A percentile compares a stretch with the other conserved stretches of the same genome.
These are phyloP conservation scores for Ceyx erithaca DNA, from an alignment of 2,797 vertebrate species.

Conservation along the genomic window DNA sequence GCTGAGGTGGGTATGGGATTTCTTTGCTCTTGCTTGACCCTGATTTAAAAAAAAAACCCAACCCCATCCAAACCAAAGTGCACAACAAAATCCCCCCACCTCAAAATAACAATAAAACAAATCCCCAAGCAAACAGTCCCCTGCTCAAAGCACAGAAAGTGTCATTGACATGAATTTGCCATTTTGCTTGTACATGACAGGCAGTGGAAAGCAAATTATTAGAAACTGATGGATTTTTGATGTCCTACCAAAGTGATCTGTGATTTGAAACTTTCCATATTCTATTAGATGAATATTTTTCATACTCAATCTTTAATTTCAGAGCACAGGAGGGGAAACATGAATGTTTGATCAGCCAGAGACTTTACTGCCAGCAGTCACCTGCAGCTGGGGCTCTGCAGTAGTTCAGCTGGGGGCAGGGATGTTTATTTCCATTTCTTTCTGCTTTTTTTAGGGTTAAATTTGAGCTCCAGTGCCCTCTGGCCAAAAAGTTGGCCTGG, in stretches of 20 bases:
- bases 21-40: slow-evolving; percentile 25
- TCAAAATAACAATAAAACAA: neutral
- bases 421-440: neutral
- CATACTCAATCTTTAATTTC: neutral
- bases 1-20: neutral
- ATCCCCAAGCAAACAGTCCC: neutral
- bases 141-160: neutral
- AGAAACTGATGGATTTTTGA: neutral
- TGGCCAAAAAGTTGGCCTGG: neutral
- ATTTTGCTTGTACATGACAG: neutral
- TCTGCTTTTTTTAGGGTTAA: neutral
- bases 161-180: neutral
- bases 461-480: neutral
- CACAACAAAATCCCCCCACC: neutral
- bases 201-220: neutral
- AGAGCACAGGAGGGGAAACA: neutral
- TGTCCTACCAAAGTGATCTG: neutral
- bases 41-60: neutral
- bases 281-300: neutral
- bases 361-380: neutral
- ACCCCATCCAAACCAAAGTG: neutral
- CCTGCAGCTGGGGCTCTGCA: neutral
- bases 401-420: neutral
- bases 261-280: neutral
- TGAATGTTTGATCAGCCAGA: neutral